Base-by-base conservation (phyloP, 2,113 vertebrate genomes). In the Tricholaema leucomelas region DNA sequence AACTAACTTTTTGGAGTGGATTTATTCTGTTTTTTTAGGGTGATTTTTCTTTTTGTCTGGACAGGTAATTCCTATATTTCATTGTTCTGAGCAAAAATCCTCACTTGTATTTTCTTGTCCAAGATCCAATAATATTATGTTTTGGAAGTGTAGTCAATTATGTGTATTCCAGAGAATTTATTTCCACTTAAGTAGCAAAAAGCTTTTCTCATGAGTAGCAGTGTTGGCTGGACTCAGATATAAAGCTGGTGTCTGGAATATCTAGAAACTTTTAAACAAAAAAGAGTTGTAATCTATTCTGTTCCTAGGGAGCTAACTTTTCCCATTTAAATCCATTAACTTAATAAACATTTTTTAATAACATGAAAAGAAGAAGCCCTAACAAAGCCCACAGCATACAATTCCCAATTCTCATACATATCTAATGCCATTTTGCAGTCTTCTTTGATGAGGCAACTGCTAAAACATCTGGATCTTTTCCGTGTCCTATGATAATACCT, bases 381-480 rank as follows among this genome's bases (percentile, higher is more conserved):
- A 55, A 75, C 15, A 80, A 55, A 85, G 28, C 3, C 3, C 52
- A 66, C 33, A 67, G 8, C 3, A 1, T 38, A 60, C n/a, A 78
- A 71, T 58, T 40, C n/a, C 16, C 67, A 33, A 54, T 78, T 84
- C 14, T 81, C 61, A 72, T 35, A 73, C 61, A 84, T 54, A 65
- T 21, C 70, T 88, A 71, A 90, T 81, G n/a, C 10, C 24, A 56
- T 90, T 81, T 86, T 8, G 4, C 61, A 88, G 70, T 58, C 61
- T 6, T 83, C 36, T 50, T 87, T 90, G 86, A 69, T 86, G 92
- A 90, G 73, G 58, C 83, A 91, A 66, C 73, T 93, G 73, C 80
- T 84, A 67, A 88, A 83, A 78, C 84, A 93, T 66, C 78, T 75
- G 74, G 17, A 28, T 88, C 54, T 24, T 81, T 75, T 59, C 35